Evolutionary conservation across 2,888 invertebrate genomes (phyloP), one percentile per base, ranked within the genome.

Genomic region (Oligia strigilis): DNA sequence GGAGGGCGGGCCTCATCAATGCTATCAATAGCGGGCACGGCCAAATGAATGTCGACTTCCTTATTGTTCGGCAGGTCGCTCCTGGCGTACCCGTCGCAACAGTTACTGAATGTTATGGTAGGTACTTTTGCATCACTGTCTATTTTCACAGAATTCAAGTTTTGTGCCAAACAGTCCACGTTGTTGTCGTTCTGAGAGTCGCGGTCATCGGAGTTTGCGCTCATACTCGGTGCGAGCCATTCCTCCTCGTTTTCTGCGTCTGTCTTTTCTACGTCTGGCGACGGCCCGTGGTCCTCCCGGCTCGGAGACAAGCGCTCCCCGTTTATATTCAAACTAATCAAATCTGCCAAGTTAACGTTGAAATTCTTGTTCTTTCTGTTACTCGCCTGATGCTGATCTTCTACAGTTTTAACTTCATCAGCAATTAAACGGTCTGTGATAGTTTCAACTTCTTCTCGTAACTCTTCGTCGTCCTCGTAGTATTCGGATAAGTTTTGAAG

Each of bases 171-270:
- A 82, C 93, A 90, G 72, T 96, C 96, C 84, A 96, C 94, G 88
- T 90, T 90, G 76, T 91, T 86, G 88, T 94, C 93, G 88, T 85
- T 90, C 77, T 91, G 92, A 72, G 92, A 88, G 78, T 92, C 86
- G 89, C 90, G 92, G 87, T 96, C 95, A 93, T 95, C 94, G 92
- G 94, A 93, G 88, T 94, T 92, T 87, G 94, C 93, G 93, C 93
- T 96, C 97, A 96, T 96, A 92, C 92, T 97, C 96, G 95, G 93
- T 86, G 92, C 89, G 83, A 95, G 96, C 97, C 97, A 97, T 96
- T 96, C 97, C 96, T 96, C 95, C 77, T 95, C 94, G 94, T 97
- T 93, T 93, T 92, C 92, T 93, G 77, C 49, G 40, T 95, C 87
- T 81, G 88, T 84, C 82, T 92, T 93, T 23, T 95, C 96, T 89